Percentiles rank a stretch among this genome's conserved stretches.
Evolutionary conservation across 2,888 invertebrate genomes (phyloP).

Genomic region (Phortica okadai): DNA sequence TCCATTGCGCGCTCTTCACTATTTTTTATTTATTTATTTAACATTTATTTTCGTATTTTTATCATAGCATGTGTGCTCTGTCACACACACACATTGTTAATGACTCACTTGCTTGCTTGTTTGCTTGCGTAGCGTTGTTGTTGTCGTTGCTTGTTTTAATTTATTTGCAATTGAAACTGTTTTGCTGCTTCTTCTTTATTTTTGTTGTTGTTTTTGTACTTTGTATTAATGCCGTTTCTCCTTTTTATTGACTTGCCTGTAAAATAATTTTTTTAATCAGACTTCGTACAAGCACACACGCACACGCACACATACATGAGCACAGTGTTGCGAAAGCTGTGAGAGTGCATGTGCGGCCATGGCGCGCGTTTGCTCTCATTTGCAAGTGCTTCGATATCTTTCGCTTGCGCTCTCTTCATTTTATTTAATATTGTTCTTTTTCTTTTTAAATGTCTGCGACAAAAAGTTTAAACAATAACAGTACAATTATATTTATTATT

Average conservation of each 20-base stretch:
- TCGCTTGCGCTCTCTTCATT: too few relatives aligned
- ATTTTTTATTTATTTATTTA: neutral
- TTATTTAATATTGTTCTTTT: too few relatives aligned
- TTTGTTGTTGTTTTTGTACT: slow-evolving; percentile 4
- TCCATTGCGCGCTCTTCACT: neutral
- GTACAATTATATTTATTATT: too few relatives aligned
- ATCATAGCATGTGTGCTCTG: neutral
- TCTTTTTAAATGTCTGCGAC: too few relatives aligned
- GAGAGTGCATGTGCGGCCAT: neutral
- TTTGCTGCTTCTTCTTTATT: neutral
- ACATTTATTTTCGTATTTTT: too few relatives aligned
- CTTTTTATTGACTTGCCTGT: neutral
- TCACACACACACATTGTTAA: neutral
- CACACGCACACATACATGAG: neutral
- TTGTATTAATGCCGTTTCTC: neutral
- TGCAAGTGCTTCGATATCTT: too few relatives aligned
- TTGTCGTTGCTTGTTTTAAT: neutral
- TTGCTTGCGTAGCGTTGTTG: neutral
- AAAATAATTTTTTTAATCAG: neutral
- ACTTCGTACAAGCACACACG: neutral
- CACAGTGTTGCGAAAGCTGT: neutral
- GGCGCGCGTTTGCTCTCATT: neutral
- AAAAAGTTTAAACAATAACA: too few relatives aligned
- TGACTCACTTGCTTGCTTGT: neutral
- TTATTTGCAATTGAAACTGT: neutral